Percentiles rank a stretch among this genome's conserved stretches.
Evolutionary conservation across 2,888 invertebrate species (phyloP).

Genomic region (Zootermopsis nevadensis): DNA sequence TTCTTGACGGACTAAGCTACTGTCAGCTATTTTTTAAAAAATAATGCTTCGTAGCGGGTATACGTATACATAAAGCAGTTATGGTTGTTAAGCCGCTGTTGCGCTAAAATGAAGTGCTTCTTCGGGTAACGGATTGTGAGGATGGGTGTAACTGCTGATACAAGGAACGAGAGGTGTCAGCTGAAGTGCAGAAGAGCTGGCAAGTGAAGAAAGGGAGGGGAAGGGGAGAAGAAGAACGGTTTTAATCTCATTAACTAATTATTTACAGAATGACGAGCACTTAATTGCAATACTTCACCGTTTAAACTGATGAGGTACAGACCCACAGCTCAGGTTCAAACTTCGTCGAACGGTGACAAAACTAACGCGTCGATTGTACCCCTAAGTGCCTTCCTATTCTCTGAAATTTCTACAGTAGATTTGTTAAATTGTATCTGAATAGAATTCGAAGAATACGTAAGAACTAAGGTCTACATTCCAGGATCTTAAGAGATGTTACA

Average conservation of each 20-base stretch:
- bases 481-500: not conserved
- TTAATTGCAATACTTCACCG: conserved; percentile 47
- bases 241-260: conserved; percentile 52
- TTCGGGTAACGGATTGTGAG: conserved; percentile 27
- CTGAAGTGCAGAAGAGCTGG: not conserved
- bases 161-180: conserved; percentile 35
- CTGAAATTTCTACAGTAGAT: conserved; percentile 25
- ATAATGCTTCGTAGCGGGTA: too few species aligned
- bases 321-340: conserved; percentile 16
- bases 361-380: conserved; percentile 16
- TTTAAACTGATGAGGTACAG: conserved; percentile 43
- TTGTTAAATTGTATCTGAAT: conserved; percentile 22
- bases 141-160: conserved; percentile 40
- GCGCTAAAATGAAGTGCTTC: not conserved
- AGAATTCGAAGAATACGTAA: conserved; percentile 15
- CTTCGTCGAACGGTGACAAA: conserved; percentile 13
- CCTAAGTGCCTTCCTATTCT: conserved; percentile 34
- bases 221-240: conserved; percentile 31
- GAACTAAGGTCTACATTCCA: not conserved
- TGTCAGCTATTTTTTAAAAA: too few species aligned
- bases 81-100: not conserved
- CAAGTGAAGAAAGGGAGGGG: conserved; percentile 19
- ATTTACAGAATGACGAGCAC: conserved; percentile 51
- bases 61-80: too few species aligned
- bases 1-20: too few species aligned